phyloP scores from a whole-genome alignment of 2,113 vertebrate species.

The Hippocampus abdominalis region DNA sequence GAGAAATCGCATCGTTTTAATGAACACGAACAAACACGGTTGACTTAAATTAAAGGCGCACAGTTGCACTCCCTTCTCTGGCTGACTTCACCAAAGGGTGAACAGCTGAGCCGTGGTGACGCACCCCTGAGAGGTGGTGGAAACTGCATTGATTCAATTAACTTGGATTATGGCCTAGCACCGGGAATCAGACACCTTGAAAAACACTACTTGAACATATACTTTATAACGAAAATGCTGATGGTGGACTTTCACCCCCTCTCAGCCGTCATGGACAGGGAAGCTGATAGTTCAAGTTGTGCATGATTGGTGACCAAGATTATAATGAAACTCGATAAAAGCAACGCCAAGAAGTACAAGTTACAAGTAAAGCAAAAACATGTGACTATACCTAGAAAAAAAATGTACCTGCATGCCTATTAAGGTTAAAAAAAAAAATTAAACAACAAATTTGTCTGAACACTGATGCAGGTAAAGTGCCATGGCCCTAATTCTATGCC shows the following conservation, averaged over 20 bases:
- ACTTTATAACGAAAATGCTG: conserved; percentile 50
- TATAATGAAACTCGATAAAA: not conserved
- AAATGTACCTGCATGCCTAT: no score
- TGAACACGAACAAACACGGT: not conserved
- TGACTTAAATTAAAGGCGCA: conserved; percentile 1
- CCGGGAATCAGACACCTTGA: conserved; percentile 52
- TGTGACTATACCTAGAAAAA: no score
- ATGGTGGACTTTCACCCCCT: conserved; percentile 25
- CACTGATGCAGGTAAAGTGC: no score
- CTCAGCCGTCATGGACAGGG: conserved; percentile 35
- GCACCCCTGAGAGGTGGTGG: conserved; percentile 30
- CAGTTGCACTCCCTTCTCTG: not conserved
- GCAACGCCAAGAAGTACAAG: not conserved
- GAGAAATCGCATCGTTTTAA: not conserved
- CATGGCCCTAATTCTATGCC: no score
- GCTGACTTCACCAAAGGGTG: conserved; percentile 28
- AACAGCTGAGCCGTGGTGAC: conserved; percentile 44
- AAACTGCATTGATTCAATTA: conserved; percentile 61
- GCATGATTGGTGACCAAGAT: not conserved
- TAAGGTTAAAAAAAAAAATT: no score
- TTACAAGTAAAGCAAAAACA: no score
- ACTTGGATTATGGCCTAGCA: conserved; percentile 51
- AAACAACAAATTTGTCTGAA: no score
- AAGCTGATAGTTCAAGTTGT: not conserved
- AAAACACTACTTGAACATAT: conserved; percentile 31